phyloP scores from a whole-genome alignment of 1,140 invertebrate species.

The Caenorhabditis brenneri region DNA sequence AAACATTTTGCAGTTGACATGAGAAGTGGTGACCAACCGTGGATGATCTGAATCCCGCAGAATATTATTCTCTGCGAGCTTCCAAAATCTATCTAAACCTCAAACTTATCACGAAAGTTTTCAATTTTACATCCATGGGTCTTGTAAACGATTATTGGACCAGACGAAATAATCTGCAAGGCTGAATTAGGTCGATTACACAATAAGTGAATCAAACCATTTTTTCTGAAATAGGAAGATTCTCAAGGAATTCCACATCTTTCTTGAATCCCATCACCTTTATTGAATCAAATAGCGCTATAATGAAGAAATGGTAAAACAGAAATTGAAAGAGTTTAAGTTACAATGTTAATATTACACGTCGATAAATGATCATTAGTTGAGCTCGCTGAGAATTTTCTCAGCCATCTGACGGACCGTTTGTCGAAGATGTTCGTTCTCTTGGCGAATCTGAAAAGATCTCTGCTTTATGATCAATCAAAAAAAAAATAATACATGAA shows the following conservation, averaged over 20 bases:
- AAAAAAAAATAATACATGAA: too few relatives aligned
- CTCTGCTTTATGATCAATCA: too few relatives aligned
- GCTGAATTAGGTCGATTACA: neutral
- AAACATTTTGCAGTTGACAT: slow-evolving; percentile 21
- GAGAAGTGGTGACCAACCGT: slow-evolving; percentile 3
- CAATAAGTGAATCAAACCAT: neutral
- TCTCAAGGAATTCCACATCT: neutral
- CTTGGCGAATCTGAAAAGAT: neutral
- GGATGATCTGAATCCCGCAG: neutral
- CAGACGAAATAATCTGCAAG: slow-evolving; percentile 6
- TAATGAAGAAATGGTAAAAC: neutral
- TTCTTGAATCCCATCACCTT: slow-evolving; percentile 23
- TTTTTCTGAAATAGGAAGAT: slow-evolving; percentile 13
- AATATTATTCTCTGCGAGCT: neutral
- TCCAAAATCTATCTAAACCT: neutral
- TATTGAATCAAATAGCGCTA: neutral
- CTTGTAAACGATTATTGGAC: neutral
- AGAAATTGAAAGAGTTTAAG: neutral
- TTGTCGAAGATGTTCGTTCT: neutral
- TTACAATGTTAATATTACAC: neutral
- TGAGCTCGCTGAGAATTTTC: neutral
- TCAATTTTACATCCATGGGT: neutral
- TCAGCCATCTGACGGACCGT: neutral
- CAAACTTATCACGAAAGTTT: slow-evolving; percentile 7
- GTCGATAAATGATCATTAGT: neutral